phyloP scores from a whole-genome alignment of 2,888 invertebrate species.

The Papilio gigon region DNA sequence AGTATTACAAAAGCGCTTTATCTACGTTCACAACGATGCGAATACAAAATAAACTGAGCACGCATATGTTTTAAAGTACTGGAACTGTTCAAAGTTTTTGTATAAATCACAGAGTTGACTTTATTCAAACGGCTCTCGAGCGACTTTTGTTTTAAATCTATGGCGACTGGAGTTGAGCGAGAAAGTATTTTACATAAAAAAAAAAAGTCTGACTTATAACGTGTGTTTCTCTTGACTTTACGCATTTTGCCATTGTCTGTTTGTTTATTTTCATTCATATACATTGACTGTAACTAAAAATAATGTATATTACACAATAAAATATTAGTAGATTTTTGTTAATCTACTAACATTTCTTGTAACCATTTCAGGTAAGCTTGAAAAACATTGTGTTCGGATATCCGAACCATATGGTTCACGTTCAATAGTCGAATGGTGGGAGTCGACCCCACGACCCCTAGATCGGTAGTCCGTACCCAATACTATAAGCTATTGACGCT shows the following conservation, averaged over 20 bases:
- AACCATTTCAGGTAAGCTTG: too few relatives aligned
- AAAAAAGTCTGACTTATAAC: conserved; percentile 24
- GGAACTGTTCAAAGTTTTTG: conserved; percentile 63
- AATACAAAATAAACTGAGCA: conserved; percentile 38
- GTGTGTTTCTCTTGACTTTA: background rate
- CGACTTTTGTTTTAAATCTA: conserved; percentile 77
- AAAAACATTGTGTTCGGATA: too few relatives aligned
- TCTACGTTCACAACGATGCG: conserved; percentile 4
- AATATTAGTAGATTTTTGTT: too few relatives aligned
- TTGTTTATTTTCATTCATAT: background rate
- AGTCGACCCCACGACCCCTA: too few relatives aligned
- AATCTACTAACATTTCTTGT: too few relatives aligned
- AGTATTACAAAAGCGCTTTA: conserved; percentile 8
- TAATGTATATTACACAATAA: too few relatives aligned
- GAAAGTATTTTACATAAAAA: conserved; percentile 31
- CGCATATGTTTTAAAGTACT: conserved; percentile 41
- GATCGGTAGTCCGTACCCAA: too few relatives aligned
- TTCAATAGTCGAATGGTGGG: too few relatives aligned
- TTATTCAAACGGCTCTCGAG: conserved; percentile 81
- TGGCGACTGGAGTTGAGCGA: conserved; percentile 61
- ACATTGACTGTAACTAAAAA: too few relatives aligned
- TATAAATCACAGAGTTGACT: conserved; percentile 80
- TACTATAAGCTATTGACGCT: too few relatives aligned
- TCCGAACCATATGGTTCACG: too few relatives aligned
- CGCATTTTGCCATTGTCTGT: background rate